Percentiles rank a stretch among this genome's conserved stretches.
phyloP scores from a whole-genome alignment of 2,888 invertebrate species.

The Zhuqinia jingwanae region DNA sequence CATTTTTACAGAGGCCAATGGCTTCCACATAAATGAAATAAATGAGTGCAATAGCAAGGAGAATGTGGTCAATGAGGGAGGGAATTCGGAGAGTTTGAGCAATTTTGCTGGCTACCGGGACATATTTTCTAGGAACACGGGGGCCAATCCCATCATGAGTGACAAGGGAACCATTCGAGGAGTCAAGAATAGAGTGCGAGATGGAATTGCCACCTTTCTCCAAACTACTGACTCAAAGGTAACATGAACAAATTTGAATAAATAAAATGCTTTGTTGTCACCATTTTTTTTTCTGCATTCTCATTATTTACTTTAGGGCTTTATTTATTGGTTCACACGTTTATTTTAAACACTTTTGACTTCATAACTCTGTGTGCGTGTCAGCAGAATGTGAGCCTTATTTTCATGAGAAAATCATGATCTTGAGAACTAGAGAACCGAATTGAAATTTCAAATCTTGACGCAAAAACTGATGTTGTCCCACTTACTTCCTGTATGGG shows the following conservation, averaged over 20 bases:
- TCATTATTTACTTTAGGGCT: not conserved
- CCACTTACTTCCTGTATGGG: too few species aligned
- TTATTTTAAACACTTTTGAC: not conserved
- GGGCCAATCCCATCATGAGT: slow-evolving; percentile 91
- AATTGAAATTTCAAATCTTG: too few species aligned
- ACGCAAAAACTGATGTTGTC: too few species aligned
- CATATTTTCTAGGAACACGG: slow-evolving; percentile 83
- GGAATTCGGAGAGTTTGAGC: slow-evolving; percentile 80
- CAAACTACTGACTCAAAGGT: slow-evolving; percentile 90
- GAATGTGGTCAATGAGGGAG: slow-evolving; percentile 57
- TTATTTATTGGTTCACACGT: not conserved
- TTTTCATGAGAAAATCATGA: too few species aligned
- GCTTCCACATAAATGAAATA: slow-evolving; percentile 78
- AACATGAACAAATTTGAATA: slow-evolving; percentile 70
- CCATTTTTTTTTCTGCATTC: not conserved
- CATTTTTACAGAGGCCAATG: slow-evolving; percentile 72
- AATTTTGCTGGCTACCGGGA: slow-evolving; percentile 91
- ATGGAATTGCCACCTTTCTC: slow-evolving; percentile 97
- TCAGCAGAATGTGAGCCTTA: too few species aligned
- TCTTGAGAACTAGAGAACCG: not conserved
- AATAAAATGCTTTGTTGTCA: not conserved
- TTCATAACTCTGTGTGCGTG: not conserved
- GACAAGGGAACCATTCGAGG: slow-evolving; percentile 96
- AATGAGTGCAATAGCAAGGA: slow-evolving; percentile 73
- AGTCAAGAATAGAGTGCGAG: slow-evolving; percentile 95